Percentiles rank a stretch among this genome's conserved stretches.
These are phyloP conservation scores for Orthonyx spaldingii DNA, from an alignment of 2,113 vertebrate genomes.

Conservation along the genomic window DNA sequence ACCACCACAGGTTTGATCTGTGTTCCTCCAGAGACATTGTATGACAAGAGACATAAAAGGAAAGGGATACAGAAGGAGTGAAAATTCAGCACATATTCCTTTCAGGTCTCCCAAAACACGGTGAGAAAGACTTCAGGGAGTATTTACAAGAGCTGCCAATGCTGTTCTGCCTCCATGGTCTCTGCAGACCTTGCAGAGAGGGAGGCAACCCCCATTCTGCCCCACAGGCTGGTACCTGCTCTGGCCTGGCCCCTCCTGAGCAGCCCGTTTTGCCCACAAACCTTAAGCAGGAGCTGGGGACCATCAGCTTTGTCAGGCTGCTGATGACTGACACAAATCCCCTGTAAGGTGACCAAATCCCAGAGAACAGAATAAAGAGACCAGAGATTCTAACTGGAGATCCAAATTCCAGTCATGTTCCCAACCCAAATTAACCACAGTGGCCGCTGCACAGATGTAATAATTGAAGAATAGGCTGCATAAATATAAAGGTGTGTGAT, in stretches of 20 bases:
- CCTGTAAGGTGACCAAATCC: not conserved
- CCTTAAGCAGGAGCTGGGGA: not conserved
- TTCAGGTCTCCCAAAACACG: not conserved
- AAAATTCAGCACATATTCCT: not conserved
- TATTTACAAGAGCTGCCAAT: not conserved
- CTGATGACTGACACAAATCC: not conserved
- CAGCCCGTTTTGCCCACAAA: not conserved
- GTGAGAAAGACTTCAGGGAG: not conserved
- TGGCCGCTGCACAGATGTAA: not conserved
- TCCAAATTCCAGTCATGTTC: conserved; percentile 11
- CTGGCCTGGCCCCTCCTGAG: not conserved
- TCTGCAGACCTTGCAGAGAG: not conserved
- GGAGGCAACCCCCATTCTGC: not conserved
- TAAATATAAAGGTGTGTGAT: conserved; percentile 52
- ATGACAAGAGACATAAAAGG: not conserved
- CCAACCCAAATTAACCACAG: conserved; percentile 1
- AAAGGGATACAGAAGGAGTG: not conserved
- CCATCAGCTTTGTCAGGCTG: not conserved
- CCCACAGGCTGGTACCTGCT: not conserved
- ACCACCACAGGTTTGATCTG: not conserved
- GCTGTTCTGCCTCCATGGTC: not conserved
- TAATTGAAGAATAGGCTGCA: conserved; percentile 44
- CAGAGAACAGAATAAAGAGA: not conserved
- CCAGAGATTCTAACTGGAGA: not conserved
- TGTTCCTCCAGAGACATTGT: not conserved